phyloP scores from a whole-genome alignment of 2,888 invertebrate species.

The Heliconius cydno region DNA sequence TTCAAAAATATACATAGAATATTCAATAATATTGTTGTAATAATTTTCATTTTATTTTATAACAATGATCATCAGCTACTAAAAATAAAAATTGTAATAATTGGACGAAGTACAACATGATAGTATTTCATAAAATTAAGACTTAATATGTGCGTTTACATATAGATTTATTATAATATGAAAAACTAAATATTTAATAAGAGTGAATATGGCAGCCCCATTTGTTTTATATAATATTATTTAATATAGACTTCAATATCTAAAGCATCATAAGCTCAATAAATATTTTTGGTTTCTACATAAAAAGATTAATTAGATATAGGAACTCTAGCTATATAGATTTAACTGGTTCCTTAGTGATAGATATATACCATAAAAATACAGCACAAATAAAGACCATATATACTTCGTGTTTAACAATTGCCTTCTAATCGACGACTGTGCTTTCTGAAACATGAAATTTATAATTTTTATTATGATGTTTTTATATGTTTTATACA shows the following conservation, averaged over 20 bases:
- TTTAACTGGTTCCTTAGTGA: slow-evolving; percentile 49
- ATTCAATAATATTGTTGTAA: no score
- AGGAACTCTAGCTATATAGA: slow-evolving; percentile 47
- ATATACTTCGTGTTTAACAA: slow-evolving; percentile 64
- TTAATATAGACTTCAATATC: slow-evolving; percentile 6
- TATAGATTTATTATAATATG: neutral
- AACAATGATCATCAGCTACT: no score
- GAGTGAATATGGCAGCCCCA: neutral
- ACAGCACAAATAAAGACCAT: slow-evolving; percentile 69
- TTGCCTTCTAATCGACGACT: slow-evolving; percentile 58
- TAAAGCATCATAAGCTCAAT: slow-evolving; percentile 40
- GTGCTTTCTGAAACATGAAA: slow-evolving; percentile 60
- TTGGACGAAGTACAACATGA: neutral
- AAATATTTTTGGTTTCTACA: slow-evolving; percentile 51
- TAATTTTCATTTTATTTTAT: no score
- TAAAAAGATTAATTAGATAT: neutral
- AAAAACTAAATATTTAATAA: neutral
- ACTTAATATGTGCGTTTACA: neutral
- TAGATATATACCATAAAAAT: slow-evolving; percentile 68
- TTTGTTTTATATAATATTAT: slow-evolving; percentile 15
- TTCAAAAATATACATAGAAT: neutral
- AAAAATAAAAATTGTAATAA: no score
- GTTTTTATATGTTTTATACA: no score
- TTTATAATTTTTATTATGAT: neutral
- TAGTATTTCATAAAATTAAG: neutral